These are phyloP conservation scores for Phengaris arion DNA, from an alignment of 2,888 invertebrate species.

Conservation along the genomic window DNA sequence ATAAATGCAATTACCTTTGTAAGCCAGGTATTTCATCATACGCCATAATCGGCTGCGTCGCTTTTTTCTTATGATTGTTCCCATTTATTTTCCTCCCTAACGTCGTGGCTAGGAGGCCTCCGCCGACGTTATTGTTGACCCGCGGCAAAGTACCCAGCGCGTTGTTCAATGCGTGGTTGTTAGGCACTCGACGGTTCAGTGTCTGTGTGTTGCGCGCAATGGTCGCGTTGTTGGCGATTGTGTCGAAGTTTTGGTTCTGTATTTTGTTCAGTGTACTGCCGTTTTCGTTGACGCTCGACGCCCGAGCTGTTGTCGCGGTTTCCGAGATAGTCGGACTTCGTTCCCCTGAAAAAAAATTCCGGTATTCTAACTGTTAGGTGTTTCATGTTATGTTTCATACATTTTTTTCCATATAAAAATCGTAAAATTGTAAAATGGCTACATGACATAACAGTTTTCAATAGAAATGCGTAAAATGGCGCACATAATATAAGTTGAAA, in stretches of 20 bases:
- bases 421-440: too few relatives aligned
- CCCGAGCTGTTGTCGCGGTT: constrained; percentile 89
- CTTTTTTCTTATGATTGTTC: constrained; percentile 73
- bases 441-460: too few relatives aligned
- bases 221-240: constrained; percentile 55
- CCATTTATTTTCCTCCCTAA: constrained; percentile 76
- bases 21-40: constrained; percentile 81
- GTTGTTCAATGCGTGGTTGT: constrained; percentile 67
- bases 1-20: constrained; percentile 53
- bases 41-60: constrained; percentile 75
- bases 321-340: constrained; percentile 91
- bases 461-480: too few relatives aligned
- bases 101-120: constrained; percentile 63
- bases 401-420: too few relatives aligned
- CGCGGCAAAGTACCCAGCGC: constrained; percentile 70
- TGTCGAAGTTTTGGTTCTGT: constrained; percentile 61
- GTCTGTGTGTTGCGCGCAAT: constrained; percentile 68
- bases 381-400: too few relatives aligned
- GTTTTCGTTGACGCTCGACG: constrained; percentile 83
- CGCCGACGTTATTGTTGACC: constrained; percentile 61
- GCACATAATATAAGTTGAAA: too few relatives aligned
- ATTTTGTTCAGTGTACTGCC: constrained; percentile 63
- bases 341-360: constrained; percentile 74
- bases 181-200: constrained; percentile 60
- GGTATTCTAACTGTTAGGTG: neutral